These are phyloP conservation scores for Petromus typicus DNA, from an alignment of 2,113 vertebrate genomes.

Conservation along the genomic window DNA sequence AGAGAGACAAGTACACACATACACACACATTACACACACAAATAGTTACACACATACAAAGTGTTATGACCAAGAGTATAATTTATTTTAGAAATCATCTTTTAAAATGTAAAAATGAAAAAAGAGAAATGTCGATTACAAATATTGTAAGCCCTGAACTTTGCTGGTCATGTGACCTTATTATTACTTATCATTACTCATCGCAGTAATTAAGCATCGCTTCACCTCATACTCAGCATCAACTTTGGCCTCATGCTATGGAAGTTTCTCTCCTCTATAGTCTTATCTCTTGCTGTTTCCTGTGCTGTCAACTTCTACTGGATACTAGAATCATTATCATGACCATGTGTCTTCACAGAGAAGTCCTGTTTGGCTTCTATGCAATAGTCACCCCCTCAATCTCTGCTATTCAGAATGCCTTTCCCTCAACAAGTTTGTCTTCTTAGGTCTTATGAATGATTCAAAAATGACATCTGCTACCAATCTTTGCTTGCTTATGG, in stretches of 20 bases:
- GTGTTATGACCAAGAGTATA: neutral
- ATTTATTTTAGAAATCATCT: neutral
- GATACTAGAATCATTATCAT: neutral
- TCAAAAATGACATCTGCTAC: neutral
- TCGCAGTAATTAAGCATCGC: neutral
- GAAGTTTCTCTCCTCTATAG: neutral
- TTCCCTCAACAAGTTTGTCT: neutral
- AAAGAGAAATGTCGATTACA: neutral
- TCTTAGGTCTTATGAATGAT: neutral
- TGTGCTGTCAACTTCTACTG: neutral
- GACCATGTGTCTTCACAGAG: neutral
- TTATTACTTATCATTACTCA: neutral
- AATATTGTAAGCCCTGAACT: neutral
- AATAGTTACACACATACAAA: neutral
- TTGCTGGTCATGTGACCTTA: neutral
- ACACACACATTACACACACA: neutral
- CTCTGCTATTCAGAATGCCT: neutral
- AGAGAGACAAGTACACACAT: neutral
- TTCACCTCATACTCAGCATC: neutral
- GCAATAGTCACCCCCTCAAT: neutral
- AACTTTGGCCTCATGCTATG: neutral
- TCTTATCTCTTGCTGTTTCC: neutral
- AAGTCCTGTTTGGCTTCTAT: neutral
- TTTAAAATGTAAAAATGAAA: neutral
- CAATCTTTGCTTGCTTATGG: neutral